These are phyloP conservation scores for Centropus unirufus DNA, from an alignment of 2,113 vertebrate genomes.

Conservation along the genomic window DNA sequence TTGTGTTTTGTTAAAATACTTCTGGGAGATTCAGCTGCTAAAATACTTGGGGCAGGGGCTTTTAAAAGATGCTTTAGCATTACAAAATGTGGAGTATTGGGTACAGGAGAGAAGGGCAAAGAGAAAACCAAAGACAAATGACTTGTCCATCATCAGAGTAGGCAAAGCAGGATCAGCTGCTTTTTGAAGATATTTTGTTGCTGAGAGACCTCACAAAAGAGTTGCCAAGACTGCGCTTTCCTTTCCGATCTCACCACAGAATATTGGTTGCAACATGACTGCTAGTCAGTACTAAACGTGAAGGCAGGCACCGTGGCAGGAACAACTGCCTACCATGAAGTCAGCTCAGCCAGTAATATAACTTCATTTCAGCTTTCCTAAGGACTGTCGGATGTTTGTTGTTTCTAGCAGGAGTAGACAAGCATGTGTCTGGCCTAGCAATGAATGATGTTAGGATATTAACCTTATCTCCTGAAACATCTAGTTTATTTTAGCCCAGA, in stretches of 20 bases:
- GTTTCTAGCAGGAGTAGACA: neutral
- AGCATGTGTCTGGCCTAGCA: neutral
- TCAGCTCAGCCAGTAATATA: neutral
- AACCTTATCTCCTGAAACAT: neutral
- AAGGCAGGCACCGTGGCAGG: neutral
- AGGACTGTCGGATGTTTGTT: neutral
- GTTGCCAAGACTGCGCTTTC: neutral
- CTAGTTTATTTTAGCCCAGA: neutral
- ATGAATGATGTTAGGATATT: neutral
- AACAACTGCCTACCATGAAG: neutral
- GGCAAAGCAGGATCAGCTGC: neutral
- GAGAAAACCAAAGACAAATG: neutral
- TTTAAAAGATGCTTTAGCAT: neutral
- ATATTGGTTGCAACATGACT: neutral
- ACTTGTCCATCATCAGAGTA: neutral
- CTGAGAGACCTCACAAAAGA: neutral
- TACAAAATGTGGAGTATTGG: accelerated
- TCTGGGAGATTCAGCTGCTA: neutral
- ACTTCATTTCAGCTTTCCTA: neutral
- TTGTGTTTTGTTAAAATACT: neutral
- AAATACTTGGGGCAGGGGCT: neutral
- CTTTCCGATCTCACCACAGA: neutral
- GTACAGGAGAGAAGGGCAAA: neutral
- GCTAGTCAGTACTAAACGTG: neutral
- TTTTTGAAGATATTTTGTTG: neutral